Base-by-base conservation (phyloP, 1,140 invertebrate species). In the Habropoda laboriosa region DNA sequence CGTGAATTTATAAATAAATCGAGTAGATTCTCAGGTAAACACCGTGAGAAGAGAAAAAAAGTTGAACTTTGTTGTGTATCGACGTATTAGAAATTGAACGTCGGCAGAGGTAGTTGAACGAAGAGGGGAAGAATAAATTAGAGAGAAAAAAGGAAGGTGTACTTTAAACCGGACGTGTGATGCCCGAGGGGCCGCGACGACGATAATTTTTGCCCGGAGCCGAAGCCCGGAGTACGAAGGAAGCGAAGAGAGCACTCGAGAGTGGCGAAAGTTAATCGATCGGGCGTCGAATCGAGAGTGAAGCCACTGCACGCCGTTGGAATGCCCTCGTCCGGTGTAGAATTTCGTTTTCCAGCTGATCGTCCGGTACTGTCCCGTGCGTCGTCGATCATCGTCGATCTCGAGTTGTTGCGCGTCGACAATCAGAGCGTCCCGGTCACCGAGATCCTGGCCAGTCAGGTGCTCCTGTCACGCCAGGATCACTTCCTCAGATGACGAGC, bases 401-500 rank as follows among this genome's bases (percentile, higher is more conserved):
- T 64, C 49, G 80, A 79, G 30, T 57, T 40, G 38, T 71, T 45
- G 18, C 57, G 24, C 45, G 72, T 38, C 51, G 63, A 61, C 53
- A 32, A 81, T 51, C 63, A 70, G 16, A 75, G 47, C 45, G 60
- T 73, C 30, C 47, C 68, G 40, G 2, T 45, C 32, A 64, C 47
- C 2, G 78, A 86, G 55, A 86, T 79, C 51, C 78, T 87, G 83
- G 67, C 57, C 42, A 77, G 58, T 45, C 71, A 82, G 63, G 63
- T 84, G 38, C 74, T 88, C 10, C 66, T 87, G 18, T 82, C 85
- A 38, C 89, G 86, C 51, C 91, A 87, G 66, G 90, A 87, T 87
- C 86, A 89, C 89, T 89, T 81, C 74, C 89, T 89, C 83, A 93
- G 90, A 91, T 93, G 91, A 93, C 90, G 88, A 91, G 87, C 89